Percentiles rank a stretch among this genome's conserved stretches.
Conservation (phyloP, 2,113 vertebrate genomes). For the Myotis lucifugus region DNA sequence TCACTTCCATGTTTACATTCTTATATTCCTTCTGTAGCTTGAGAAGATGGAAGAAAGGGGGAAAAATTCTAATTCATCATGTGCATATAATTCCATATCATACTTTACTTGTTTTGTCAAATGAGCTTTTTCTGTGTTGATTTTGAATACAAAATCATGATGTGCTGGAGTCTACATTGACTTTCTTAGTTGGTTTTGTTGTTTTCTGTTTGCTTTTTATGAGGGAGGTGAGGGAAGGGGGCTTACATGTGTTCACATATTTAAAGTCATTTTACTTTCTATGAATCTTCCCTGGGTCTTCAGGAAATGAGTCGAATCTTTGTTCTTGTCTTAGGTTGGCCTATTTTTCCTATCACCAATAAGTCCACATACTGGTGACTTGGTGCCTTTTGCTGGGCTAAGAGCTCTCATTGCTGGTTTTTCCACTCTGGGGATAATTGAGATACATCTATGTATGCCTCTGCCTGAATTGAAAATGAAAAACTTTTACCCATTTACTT, state of each 20-base stretch:
- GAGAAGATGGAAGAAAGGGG: background rate
- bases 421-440: background rate
- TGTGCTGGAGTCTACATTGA: background rate
- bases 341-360: background rate
- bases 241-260: background rate
- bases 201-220: background rate
- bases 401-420: background rate
- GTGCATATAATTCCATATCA: background rate
- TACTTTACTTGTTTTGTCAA: background rate
- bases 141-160: background rate
- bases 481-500: background rate
- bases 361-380: background rate
- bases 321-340: background rate
- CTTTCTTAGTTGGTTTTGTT: background rate
- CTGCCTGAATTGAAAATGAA: background rate
- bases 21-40: background rate
- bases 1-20: background rate
- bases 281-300: background rate
- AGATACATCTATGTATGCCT: background rate
- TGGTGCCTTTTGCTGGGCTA: background rate
- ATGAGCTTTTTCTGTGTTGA: background rate
- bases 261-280: background rate
- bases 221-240: background rate
- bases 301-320: background rate
- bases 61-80: background rate